Conservation (phyloP, 2,888 invertebrate species). For the Idaea dimidiata region DNA sequence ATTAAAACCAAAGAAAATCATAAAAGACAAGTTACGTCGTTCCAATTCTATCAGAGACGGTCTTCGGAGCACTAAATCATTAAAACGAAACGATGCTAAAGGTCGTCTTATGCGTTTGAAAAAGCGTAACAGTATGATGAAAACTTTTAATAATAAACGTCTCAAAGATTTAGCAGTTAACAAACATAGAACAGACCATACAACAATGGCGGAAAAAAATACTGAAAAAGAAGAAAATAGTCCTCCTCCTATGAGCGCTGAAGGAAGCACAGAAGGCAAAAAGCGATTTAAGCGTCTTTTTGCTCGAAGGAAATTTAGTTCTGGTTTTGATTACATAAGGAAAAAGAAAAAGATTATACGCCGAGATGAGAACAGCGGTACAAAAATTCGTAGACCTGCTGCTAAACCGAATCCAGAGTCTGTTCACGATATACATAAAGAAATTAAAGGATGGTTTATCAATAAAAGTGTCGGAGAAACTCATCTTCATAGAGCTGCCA, state of each 20-base stretch:
- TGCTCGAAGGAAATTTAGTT: conserved; percentile 88
- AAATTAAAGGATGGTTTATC: conserved; percentile 94
- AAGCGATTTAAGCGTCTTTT: conserved; percentile 82
- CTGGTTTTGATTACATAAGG: conserved; percentile 93
- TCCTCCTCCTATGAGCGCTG: conserved; percentile 49
- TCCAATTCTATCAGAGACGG: conserved; percentile 74
- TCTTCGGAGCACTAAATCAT: conserved; percentile 68
- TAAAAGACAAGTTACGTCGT: conserved; percentile 67
- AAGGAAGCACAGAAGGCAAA: conserved; percentile 62
- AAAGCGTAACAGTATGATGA: conserved; percentile 72
- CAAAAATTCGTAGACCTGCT: conserved; percentile 71
- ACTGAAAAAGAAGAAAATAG: conserved; percentile 62
- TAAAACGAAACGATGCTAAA: conserved; percentile 72
- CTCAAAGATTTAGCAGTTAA: conserved; percentile 59
- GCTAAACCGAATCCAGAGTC: conserved; percentile 83
- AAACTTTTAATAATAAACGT: conserved; percentile 65
- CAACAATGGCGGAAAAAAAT: conserved; percentile 60
- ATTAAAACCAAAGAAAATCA: conserved; percentile 64
- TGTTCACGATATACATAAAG: conserved; percentile 89
- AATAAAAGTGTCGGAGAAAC: conserved; percentile 98
- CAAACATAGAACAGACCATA: conserved; percentile 59
- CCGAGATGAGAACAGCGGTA: conserved; percentile 73
- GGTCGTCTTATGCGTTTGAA: conserved; percentile 69
- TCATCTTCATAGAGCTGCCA: conserved; percentile 93
- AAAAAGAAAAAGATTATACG: conserved; percentile 90